phyloP scores from a whole-genome alignment of 2,113 vertebrate genomes.

The Tympanuchus pallidicinctus region DNA sequence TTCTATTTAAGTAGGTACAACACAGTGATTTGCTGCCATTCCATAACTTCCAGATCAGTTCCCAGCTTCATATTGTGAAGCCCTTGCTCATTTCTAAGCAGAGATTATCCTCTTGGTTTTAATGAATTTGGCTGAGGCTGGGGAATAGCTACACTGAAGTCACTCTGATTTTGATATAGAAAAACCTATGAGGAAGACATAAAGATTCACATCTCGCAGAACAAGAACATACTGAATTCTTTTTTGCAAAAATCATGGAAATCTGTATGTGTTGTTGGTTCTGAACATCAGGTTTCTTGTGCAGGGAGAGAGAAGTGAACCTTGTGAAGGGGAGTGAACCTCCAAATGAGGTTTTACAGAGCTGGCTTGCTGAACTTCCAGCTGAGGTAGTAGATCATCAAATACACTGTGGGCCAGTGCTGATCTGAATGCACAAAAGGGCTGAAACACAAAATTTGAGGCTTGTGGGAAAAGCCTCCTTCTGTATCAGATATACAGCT shows the following conservation, averaged over 20 bases:
- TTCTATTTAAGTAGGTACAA: background rate
- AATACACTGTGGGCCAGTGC: background rate
- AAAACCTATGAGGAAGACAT: background rate
- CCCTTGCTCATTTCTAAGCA: background rate
- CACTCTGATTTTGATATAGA: background rate
- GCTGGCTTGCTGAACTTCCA: background rate
- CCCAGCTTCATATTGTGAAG: background rate
- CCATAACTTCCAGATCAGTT: background rate
- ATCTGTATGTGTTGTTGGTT: accelerated
- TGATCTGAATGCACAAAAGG: background rate
- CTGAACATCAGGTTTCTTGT: background rate
- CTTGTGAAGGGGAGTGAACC: too few relatives aligned
- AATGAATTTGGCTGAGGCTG: background rate
- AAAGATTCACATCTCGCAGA: background rate
- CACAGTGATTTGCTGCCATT: background rate
- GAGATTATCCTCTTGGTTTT: background rate
- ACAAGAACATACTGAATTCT: background rate
- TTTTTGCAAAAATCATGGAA: background rate
- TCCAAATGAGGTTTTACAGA: background rate
- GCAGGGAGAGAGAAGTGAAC: background rate
- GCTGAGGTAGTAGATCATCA: background rate
- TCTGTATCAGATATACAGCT: background rate
- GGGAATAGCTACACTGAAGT: background rate
- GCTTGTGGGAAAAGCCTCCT: background rate
- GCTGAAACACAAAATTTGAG: background rate